These are phyloP conservation scores for Dasyornis broadbenti DNA, from an alignment of 2,113 vertebrate genomes.

Conservation along the genomic window DNA sequence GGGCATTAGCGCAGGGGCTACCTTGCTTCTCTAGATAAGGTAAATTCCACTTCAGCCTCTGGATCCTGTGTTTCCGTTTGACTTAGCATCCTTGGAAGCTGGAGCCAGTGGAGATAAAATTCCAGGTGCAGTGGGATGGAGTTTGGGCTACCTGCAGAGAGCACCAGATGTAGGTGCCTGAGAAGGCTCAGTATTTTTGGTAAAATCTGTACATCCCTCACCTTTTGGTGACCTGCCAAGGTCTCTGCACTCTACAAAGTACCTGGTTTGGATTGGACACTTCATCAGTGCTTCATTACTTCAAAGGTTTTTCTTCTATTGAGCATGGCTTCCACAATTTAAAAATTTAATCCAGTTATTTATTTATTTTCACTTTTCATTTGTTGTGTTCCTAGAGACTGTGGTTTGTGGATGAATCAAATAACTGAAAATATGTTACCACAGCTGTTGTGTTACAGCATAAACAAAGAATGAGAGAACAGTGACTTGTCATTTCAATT, in stretches of 20 bases:
- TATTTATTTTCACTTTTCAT: slow-evolving; percentile 43
- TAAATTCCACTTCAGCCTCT: neutral
- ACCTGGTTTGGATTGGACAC: neutral
- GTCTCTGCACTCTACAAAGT: neutral
- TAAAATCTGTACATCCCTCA: neutral
- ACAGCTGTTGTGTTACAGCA: neutral
- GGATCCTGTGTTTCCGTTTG: neutral
- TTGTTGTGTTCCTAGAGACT: slow-evolving; percentile 4
- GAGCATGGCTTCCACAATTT: neutral
- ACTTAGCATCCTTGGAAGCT: neutral
- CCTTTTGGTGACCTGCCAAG: neutral
- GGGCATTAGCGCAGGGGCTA: neutral
- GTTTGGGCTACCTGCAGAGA: neutral
- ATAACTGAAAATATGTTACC: slow-evolving; percentile 39
- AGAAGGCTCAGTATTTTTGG: neutral
- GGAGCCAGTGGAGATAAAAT: neutral
- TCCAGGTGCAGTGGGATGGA: neutral
- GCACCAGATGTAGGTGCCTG: neutral
- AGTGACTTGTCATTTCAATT: neutral
- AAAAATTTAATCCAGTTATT: neutral
- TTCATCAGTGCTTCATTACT: neutral
- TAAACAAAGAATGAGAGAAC: slow-evolving; percentile 21
- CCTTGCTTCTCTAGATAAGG: neutral
- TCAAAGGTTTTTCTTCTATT: neutral
- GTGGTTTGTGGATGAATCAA: slow-evolving; percentile 14